Evolutionary conservation across 1,140 invertebrate species (phyloP), one percentile per base, ranked within the genome.

Genomic region (Eulimnadia texana): DNA sequence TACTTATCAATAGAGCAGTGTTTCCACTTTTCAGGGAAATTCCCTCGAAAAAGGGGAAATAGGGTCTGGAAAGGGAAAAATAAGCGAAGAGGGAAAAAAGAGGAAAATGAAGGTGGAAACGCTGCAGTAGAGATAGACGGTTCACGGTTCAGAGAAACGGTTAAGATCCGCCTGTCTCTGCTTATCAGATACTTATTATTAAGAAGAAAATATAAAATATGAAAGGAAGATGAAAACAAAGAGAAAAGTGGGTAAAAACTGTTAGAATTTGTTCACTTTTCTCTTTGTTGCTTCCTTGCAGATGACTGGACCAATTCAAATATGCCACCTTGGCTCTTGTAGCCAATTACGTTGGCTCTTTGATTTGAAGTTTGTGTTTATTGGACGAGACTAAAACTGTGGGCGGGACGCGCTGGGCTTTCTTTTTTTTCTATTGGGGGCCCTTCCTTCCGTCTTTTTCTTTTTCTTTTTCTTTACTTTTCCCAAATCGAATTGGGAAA

Each of bases 391-490:
- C 55, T 57, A 57, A 57, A 57, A 20, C 22, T 57, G 28, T 22
- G 33, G 55, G 6, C 55, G 55, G 55, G 55, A 57, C 55, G 55
- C 55, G 55, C 55, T 42, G 55, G 55, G 55, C 55, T 57, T 57
- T 27, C 52, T 27, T 25, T 54, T 33, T 57, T 28, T 33, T 57
- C 33, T 27, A 27, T 57, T 23, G 25, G 55, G 55, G 55, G 25
- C 55, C 55, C 28, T 33, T 22, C 55, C 29, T 59, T 42, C 49
- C 19, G 42, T 42, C 47, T 59, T 51, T 59, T 42, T 59, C 47
- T 59, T 51, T 59, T 28, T 59, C 9, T 49, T 33, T 47, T 29
- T 19, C 29, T 19, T 20, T 19, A 23, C 49, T 51, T 47, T 51
- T 50, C 42, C 10, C 33, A 9, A 19, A 13, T 27, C 33, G 50